Evolutionary conservation across 2,888 invertebrate genomes (phyloP).

Genomic region (Watsonalla binaria): DNA sequence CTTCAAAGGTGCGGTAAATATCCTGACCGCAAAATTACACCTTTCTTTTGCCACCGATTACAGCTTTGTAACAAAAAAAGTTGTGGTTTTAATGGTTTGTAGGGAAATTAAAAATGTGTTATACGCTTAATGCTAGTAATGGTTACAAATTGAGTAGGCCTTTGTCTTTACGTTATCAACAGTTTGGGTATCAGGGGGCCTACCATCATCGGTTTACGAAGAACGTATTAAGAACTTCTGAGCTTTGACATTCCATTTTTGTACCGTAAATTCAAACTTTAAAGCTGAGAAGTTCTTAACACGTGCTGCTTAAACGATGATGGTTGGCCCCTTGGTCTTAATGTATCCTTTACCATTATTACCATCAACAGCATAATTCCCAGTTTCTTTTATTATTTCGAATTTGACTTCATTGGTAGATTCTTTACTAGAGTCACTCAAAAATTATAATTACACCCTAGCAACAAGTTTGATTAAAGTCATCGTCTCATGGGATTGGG

Average conservation of each 20-base stretch:
- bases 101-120: neutral
- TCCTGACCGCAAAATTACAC: constrained; percentile 64
- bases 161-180: neutral
- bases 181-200: too few species aligned
- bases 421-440: constrained; percentile 2
- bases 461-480: constrained; percentile 21
- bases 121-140: neutral
- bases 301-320: too few species aligned
- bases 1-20: constrained; percentile 56
- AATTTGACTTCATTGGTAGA: neutral
- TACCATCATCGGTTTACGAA: too few species aligned
- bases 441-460: constrained; percentile 17
- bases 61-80: constrained; percentile 29
- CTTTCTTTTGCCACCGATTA: constrained; percentile 46
- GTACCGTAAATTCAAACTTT: too few species aligned
- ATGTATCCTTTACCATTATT: too few species aligned
- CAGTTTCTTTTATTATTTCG: neutral
- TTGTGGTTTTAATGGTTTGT: constrained; percentile 1
- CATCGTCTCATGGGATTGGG: constrained; percentile 5
- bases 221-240: too few species aligned
- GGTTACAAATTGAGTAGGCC: neutral
- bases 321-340: too few species aligned
- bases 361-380: too few species aligned
- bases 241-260: too few species aligned
- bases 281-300: too few species aligned